These are phyloP conservation scores for Saccostrea echinata DNA, from an alignment of 1,140 invertebrate genomes.

Conservation along the genomic window DNA sequence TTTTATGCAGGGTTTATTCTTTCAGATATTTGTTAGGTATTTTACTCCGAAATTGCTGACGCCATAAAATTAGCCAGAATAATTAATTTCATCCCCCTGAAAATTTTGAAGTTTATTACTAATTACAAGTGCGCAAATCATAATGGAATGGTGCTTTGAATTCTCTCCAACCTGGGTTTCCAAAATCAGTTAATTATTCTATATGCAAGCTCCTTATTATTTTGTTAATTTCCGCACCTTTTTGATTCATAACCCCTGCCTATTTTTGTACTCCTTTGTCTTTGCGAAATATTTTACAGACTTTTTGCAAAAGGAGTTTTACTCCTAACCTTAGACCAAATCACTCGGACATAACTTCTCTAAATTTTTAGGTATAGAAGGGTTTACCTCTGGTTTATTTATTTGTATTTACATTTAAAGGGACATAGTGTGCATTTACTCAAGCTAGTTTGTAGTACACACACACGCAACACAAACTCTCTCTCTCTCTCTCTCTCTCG, in stretches of 20 bases:
- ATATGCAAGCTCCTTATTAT: neutral
- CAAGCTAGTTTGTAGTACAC: neutral
- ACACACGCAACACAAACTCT: neutral
- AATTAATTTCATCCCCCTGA: neutral
- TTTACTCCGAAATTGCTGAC: neutral
- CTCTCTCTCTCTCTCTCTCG: neutral
- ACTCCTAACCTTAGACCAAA: neutral
- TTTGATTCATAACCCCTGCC: neutral
- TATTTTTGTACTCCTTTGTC: neutral
- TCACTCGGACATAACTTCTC: too few relatives aligned
- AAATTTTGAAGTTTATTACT: neutral
- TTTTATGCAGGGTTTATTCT: neutral
- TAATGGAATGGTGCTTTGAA: neutral
- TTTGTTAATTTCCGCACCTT: neutral
- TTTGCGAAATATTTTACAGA: neutral
- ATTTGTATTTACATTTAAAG: neutral
- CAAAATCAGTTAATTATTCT: neutral
- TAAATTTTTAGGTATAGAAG: too few relatives aligned
- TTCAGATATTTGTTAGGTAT: too few relatives aligned
- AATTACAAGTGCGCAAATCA: neutral
- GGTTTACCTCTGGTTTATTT: neutral
- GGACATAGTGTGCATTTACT: neutral
- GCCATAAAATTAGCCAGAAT: neutral
- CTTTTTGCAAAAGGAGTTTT: neutral
- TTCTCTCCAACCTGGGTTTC: neutral